Evolutionary conservation across 1,140 invertebrate species (phyloP).

Genomic region (Neodiprion virginianus): DNA sequence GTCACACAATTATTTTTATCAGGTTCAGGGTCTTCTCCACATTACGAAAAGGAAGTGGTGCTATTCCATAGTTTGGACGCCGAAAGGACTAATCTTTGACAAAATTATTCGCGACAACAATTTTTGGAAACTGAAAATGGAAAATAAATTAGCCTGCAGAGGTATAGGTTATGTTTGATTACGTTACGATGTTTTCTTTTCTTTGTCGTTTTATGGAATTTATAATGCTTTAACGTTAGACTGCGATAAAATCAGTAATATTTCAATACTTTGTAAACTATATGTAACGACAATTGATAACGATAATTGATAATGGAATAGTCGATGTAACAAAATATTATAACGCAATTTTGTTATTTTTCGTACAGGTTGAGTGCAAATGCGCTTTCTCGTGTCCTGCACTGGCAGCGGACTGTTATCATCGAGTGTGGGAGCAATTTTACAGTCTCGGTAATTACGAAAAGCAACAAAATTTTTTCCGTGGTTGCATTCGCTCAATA

Average conservation of each 20-base stretch:
- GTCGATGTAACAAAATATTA: not conserved
- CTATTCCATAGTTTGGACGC: no score
- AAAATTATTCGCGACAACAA: no score
- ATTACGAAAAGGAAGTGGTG: no score
- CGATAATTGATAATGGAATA: not conserved
- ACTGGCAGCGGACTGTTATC: not conserved
- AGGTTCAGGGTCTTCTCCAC: no score
- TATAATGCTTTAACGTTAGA: not conserved
- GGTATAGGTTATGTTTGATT: not conserved
- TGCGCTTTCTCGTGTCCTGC: not conserved
- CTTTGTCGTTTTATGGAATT: not conserved
- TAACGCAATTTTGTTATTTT: not conserved
- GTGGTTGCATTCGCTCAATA: not conserved
- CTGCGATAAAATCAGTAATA: not conserved
- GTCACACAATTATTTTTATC: no score
- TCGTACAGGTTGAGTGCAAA: not conserved
- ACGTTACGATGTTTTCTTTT: not conserved
- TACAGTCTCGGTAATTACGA: constrained; percentile 2
- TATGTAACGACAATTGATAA: not conserved
- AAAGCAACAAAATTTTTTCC: not conserved
- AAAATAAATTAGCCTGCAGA: not conserved
- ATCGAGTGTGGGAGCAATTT: constrained; percentile 2
- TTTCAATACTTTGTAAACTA: not conserved
- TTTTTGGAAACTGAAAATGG: no score
- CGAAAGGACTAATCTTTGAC: no score